phyloP scores from a whole-genome alignment of 1,140 invertebrate species.

The Trichomalopsis sarcophagae region DNA sequence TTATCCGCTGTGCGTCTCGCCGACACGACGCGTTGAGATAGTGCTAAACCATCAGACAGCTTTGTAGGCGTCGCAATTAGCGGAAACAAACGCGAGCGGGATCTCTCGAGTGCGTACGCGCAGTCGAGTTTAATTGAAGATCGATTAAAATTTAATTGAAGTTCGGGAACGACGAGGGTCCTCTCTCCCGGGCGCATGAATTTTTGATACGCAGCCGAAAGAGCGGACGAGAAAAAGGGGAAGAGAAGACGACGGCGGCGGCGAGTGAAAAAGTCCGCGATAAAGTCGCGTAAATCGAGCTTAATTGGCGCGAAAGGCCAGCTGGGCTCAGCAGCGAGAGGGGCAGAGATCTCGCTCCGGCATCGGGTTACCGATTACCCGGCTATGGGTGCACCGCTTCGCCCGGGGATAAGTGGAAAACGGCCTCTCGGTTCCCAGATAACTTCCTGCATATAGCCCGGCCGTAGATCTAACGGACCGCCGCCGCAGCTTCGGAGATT shows the following conservation, averaged over 20 bases:
- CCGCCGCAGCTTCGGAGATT: slow-evolving; percentile 44
- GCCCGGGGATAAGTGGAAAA: slow-evolving; percentile 54
- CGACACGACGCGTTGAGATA: not conserved
- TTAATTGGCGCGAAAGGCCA: slow-evolving; percentile 35
- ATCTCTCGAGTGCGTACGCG: not conserved
- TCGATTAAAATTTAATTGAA: slow-evolving; percentile 32
- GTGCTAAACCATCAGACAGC: not conserved
- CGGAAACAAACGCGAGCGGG: not conserved
- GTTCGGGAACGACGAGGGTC: not conserved
- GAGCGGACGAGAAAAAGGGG: not conserved
- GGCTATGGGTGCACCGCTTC: not conserved
- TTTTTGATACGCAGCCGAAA: not conserved
- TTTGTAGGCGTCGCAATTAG: not conserved
- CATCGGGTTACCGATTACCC: slow-evolving; percentile 57
- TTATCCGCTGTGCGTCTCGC: not conserved
- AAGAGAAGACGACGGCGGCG: not conserved
- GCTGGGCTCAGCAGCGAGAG: slow-evolving; percentile 14
- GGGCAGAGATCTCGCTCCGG: slow-evolving; percentile 49
- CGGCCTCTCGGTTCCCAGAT: slow-evolving; percentile 53
- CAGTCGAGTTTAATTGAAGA: not conserved
- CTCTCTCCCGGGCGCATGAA: not conserved
- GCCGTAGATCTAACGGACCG: slow-evolving; percentile 55
- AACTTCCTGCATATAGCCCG: slow-evolving; percentile 49
- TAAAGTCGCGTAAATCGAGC: slow-evolving; percentile 41
- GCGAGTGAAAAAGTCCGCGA: slow-evolving; percentile 20